These are phyloP conservation scores for Xylota segnis DNA, from an alignment of 2,888 invertebrate species.

Conservation along the genomic window DNA sequence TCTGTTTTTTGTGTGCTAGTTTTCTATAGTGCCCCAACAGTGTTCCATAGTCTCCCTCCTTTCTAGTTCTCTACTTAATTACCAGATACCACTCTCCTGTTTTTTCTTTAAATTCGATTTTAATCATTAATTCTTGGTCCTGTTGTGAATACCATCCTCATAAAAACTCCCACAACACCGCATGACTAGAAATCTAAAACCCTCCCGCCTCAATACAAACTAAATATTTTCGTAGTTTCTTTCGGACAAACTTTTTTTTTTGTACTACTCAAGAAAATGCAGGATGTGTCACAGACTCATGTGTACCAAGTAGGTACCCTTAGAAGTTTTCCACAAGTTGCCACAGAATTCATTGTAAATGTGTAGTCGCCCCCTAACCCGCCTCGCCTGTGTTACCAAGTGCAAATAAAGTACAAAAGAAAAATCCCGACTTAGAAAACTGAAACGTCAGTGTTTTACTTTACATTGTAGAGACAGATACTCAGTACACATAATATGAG, in stretches of 20 bases:
- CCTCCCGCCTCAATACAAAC: not conserved
- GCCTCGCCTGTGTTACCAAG: constrained; percentile 27
- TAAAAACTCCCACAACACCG: too few species aligned
- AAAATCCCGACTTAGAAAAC: constrained; percentile 48
- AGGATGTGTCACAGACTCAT: constrained; percentile 22
- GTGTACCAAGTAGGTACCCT: constrained; percentile 31
- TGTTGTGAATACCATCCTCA: too few species aligned
- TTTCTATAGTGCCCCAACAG: too few species aligned
- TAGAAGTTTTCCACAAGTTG: constrained; percentile 45
- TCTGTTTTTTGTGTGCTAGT: too few species aligned
- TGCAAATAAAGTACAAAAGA: constrained; percentile 56
- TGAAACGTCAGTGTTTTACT: constrained; percentile 47
- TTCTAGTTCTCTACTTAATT: too few species aligned
- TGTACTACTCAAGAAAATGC: constrained; percentile 13
- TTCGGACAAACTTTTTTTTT: constrained; percentile 27
- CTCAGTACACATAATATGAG: constrained; percentile 12
- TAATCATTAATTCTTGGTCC: too few species aligned
- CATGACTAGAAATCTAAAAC: not conserved
- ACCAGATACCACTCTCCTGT: too few species aligned
- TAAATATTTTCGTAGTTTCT: not conserved
- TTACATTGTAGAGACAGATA: constrained; percentile 45
- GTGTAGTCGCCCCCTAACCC: constrained; percentile 1
- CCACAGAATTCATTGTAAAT: constrained; percentile 32
- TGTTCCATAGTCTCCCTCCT: too few species aligned
- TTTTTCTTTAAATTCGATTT: too few species aligned